Conservation (phyloP, 2,113 vertebrate species). For the Scartelaos histophorus region DNA sequence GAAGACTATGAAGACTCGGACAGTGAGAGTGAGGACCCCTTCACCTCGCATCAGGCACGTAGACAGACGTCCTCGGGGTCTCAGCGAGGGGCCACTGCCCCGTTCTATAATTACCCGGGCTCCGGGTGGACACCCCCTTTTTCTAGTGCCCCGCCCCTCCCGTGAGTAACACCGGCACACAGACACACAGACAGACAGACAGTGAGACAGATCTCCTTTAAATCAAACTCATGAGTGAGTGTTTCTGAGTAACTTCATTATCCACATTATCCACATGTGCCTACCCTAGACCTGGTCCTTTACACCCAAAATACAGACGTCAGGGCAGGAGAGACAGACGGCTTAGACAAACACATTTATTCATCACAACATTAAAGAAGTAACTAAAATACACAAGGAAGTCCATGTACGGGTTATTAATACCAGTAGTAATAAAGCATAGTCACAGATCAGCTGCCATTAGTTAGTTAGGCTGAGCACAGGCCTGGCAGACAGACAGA, state of each 20-base stretch:
- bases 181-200: conserved; percentile 78
- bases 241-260: conserved; percentile 14
- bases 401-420: not conserved
- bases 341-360: not conserved
- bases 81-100: conserved; percentile 78
- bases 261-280: conserved; percentile 14
- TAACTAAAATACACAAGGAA: conserved; percentile 1
- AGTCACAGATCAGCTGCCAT: not conserved
- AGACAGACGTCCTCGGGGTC: conserved; percentile 81
- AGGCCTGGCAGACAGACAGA: conserved; percentile 78
- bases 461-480: conserved; percentile 52
- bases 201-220: conserved; percentile 16
- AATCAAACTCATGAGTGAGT: conserved; percentile 27
- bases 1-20: conserved; percentile 86
- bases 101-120: conserved; percentile 84
- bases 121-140: conserved; percentile 79
- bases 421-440: not conserved
- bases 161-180: conserved; percentile 81
- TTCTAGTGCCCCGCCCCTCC: conserved; percentile 83
- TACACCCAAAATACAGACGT: conserved; percentile 16
- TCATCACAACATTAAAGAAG: conserved; percentile 5
- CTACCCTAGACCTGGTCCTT: conserved; percentile 32
- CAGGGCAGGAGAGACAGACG: conserved; percentile 17
- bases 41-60: conserved; percentile 94
- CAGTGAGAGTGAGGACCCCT: conserved; percentile 91